Evolutionary conservation across 2,797 vertebrate species (phyloP).

Genomic region (Chanos chanos): DNA sequence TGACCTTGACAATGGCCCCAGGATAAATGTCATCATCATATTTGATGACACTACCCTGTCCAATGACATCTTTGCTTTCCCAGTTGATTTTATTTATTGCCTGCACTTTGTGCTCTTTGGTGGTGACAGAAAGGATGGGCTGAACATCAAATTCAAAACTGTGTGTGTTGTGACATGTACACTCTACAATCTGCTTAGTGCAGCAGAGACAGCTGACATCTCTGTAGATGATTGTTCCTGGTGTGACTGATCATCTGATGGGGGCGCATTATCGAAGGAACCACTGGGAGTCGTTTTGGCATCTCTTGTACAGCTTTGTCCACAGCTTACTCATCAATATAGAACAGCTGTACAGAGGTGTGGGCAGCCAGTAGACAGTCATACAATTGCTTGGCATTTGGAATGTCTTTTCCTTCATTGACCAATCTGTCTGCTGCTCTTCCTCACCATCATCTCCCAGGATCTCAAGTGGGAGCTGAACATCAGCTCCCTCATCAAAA

Average conservation of each 20-base stretch:
- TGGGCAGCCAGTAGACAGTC: conserved; percentile 1
- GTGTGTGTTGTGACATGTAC: conserved; percentile 8
- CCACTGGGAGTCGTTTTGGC: background rate
- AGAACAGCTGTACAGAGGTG: conserved; percentile 3
- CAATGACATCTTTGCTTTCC: conserved; percentile 13
- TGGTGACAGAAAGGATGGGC: background rate
- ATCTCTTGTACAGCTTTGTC: conserved; percentile 12
- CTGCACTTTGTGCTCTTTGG: background rate
- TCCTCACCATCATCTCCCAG: too few relatives aligned
- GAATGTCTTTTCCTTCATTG: conserved; percentile 3
- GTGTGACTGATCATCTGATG: conserved; percentile 13
- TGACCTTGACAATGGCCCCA: conserved; percentile 7
- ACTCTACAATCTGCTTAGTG: conserved; percentile 6
- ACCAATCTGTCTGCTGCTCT: conserved; percentile 18
- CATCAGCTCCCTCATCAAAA: too few relatives aligned
- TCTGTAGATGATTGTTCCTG: conserved; percentile 3
- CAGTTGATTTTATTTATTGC: conserved; percentile 2
- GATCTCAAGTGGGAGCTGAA: too few relatives aligned
- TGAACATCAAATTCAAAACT: conserved; percentile 12
- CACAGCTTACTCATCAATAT: conserved; percentile 8
- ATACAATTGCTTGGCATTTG: conserved; percentile 5
- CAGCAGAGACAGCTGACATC: conserved; percentile 16
- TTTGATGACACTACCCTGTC: conserved; percentile 14
- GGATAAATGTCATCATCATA: conserved; percentile 11
- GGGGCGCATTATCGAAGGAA: background rate